A percentile compares a stretch with the other conserved stretches of the same genome.
Evolutionary conservation across 2,888 invertebrate species (phyloP).

Genomic region (Andrena bicolor): DNA sequence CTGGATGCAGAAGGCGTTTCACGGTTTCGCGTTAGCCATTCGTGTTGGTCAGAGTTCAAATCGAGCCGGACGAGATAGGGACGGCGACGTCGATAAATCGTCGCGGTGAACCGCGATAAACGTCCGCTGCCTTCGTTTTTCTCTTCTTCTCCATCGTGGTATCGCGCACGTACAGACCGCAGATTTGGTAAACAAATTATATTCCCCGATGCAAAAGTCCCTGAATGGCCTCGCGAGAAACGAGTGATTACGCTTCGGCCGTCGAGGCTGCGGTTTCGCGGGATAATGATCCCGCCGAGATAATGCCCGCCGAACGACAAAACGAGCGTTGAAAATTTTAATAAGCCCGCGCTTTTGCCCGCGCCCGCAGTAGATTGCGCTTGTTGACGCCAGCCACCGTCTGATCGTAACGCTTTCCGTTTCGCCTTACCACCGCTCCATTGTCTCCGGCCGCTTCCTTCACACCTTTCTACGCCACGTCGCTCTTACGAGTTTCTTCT

Average conservation of each 20-base stretch:
- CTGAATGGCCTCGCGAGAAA: constrained; percentile 56
- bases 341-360: constrained; percentile 25
- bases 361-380: background rate
- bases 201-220: constrained; percentile 62
- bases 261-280: constrained; percentile 60
- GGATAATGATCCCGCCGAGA: constrained; percentile 66
- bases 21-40: constrained; percentile 66
- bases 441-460: background rate
- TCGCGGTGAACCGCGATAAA: constrained; percentile 72
- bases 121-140: constrained; percentile 65
- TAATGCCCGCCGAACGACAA: constrained; percentile 49
- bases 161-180: constrained; percentile 65
- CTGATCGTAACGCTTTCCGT: constrained; percentile 10
- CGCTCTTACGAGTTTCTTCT: background rate
- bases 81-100: constrained; percentile 73
- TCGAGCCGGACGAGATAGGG: constrained; percentile 73
- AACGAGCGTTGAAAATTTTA: constrained; percentile 51
- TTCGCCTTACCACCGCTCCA: background rate
- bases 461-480: background rate
- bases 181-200: constrained; percentile 75
- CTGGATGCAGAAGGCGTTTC: constrained; percentile 50
- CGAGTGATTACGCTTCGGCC: constrained; percentile 61
- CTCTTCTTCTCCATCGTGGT: constrained; percentile 51
- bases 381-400: background rate
- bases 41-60: constrained; percentile 72